A percentile compares a stretch with the other conserved stretches of the same genome.
Conservation (phyloP, 1,140 invertebrate species). For the Phortica variegata region DNA sequence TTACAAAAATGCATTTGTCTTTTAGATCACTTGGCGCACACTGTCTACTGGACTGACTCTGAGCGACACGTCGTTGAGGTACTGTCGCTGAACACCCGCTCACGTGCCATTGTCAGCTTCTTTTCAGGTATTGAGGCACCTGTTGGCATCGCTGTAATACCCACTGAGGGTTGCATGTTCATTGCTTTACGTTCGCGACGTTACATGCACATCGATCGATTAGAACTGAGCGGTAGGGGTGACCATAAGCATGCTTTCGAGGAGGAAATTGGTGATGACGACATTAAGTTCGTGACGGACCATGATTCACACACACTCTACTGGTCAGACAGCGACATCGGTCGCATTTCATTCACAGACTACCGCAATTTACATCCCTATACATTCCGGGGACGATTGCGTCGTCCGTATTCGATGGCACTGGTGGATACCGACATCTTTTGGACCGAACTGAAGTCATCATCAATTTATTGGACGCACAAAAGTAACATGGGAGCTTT, state of each 20-base stretch:
- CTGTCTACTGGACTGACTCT: constrained; percentile 67
- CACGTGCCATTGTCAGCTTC: constrained; percentile 61
- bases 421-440: constrained; percentile 63
- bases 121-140: constrained; percentile 62
- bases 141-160: constrained; percentile 63
- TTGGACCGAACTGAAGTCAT: constrained; percentile 62
- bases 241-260: constrained; percentile 59
- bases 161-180: constrained; percentile 71
- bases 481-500: constrained; percentile 56
- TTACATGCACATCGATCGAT: constrained; percentile 62
- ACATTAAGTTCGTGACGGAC: constrained; percentile 32
- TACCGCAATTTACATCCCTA: constrained; percentile 42
- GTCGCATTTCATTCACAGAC: constrained; percentile 38
- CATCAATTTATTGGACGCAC: constrained; percentile 63
- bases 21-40: constrained; percentile 66
- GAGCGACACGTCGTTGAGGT: constrained; percentile 64
- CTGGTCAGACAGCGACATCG: constrained; percentile 46
- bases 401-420: constrained; percentile 60
- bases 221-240: constrained; percentile 62
- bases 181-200: constrained; percentile 61
- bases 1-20: too few species aligned
- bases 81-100: constrained; percentile 59
- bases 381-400: constrained; percentile 45
- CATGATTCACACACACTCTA: constrained; percentile 26
- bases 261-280: constrained; percentile 52